Base-by-base conservation (phyloP, 2,797 vertebrate genomes). In the Myiotriccus ornatus region DNA sequence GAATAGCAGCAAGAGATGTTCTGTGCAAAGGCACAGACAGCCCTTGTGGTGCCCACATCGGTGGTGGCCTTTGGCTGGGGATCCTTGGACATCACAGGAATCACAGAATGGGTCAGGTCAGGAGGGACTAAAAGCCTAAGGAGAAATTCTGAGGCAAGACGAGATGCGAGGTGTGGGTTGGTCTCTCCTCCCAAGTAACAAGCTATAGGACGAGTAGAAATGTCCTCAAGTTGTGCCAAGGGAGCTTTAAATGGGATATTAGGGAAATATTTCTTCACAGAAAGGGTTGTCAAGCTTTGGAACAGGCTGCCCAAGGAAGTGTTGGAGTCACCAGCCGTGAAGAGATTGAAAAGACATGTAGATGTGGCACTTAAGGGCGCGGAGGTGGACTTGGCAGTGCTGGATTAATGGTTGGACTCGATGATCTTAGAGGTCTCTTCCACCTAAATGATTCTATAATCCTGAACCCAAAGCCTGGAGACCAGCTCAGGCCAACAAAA, bases 31-130 rank as follows among this genome's bases (percentile, higher is more conserved):
- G 44, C 63, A 52, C 52, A 78, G 78, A 52, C 27, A 75, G 43
- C 23, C 35, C 14, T 74, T 1, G 6, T n/a, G 39, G 39, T 93
- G 79, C 53, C 76, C 5, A 2, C 11, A 7, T 23, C 34, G 32
- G 32, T 0, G 0, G 52, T 52, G 44, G 30, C 55, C 59, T 0
- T 0, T 28, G 34, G 44, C 22, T 1, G 0, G 12, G 27, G 37
- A 24, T 75, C 53, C 44, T 83, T 3, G 1, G 44, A 27, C 44
- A 47, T 35, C 32, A 27, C 34, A 37, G 34, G 22, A 57, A 57
- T 57, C 55, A 24, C 43, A 46, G 63, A 27, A 65, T 65, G 43
- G 63, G 43, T 7, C 44, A 27, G 12, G 24, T 47, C 23, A 9
- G 63, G 47, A 35, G 44, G 44, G 24, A 65, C 11, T 20, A 50